Percentiles rank a stretch among this genome's conserved stretches.
phyloP scores from a whole-genome alignment of 2,113 vertebrate genomes.

The Herpailurus yagouaroundi region DNA sequence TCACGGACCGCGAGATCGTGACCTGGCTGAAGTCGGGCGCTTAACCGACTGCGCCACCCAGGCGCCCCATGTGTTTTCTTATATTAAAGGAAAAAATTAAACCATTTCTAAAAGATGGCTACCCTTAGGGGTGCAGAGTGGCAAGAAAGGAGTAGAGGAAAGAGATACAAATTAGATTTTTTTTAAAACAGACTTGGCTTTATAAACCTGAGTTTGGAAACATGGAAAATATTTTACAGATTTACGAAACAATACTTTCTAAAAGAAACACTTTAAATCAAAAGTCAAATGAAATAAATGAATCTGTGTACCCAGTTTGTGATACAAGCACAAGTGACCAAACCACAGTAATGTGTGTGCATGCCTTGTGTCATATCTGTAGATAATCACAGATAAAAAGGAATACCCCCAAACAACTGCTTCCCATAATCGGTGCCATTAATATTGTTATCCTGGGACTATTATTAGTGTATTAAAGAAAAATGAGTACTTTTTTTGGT shows the following conservation, averaged over 20 bases:
- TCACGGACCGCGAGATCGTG: too few relatives aligned
- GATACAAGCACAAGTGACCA: background rate
- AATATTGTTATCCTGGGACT: background rate
- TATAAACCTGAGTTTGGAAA: background rate
- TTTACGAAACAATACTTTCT: background rate
- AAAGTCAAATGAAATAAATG: background rate
- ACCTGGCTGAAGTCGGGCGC: too few relatives aligned
- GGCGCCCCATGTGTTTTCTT: background rate
- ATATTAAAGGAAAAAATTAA: background rate
- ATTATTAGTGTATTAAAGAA: background rate
- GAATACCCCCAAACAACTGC: background rate
- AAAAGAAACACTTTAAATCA: background rate
- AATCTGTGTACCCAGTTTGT: background rate
- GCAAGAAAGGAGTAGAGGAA: background rate
- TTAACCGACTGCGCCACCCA: too few relatives aligned
- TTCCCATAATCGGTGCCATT: background rate
- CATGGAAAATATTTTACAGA: background rate
- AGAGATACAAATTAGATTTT: background rate
- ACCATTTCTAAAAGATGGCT: background rate
- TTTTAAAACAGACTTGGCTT: background rate
- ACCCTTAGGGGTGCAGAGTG: too few relatives aligned
- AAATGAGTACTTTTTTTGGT: background rate
- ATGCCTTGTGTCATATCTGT: background rate
- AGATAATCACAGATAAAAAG: background rate
- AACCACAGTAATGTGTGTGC: background rate